phyloP scores from a whole-genome alignment of 1,140 invertebrate species.

The Bombus superbus region DNA sequence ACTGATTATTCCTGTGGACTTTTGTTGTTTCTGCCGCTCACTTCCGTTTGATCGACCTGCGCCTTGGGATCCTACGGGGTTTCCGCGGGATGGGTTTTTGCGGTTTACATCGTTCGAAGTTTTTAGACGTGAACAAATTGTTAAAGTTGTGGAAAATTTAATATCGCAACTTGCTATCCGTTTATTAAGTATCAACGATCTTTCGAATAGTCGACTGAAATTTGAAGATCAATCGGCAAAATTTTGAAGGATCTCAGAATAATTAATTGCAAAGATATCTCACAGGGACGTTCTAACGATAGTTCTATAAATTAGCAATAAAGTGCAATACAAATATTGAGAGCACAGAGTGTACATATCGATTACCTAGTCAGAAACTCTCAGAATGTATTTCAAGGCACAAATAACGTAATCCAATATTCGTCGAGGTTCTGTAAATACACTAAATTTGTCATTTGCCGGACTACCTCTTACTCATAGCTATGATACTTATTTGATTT shows the following conservation, averaged over 20 bases:
- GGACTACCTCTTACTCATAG: neutral
- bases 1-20: constrained; percentile 2
- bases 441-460: neutral
- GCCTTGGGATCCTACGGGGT: neutral
- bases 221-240: too few species aligned
- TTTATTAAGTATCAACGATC: neutral
- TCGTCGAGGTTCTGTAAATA: neutral
- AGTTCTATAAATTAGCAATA: neutral
- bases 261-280: neutral
- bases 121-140: neutral
- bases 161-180: neutral
- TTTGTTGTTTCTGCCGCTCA: neutral
- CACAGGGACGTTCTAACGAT: too few species aligned
- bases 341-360: neutral
- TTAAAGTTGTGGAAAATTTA: neutral
- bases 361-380: constrained; percentile 3
- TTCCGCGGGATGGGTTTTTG: neutral
- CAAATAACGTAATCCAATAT: neutral
- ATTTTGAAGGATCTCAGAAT: neutral
- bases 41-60: neutral
- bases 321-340: neutral
- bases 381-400: neutral
- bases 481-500: neutral
- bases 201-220: neutral
- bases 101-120: neutral